Conservation (phyloP, 2,797 vertebrate species). For the Glyptemys insculpta region DNA sequence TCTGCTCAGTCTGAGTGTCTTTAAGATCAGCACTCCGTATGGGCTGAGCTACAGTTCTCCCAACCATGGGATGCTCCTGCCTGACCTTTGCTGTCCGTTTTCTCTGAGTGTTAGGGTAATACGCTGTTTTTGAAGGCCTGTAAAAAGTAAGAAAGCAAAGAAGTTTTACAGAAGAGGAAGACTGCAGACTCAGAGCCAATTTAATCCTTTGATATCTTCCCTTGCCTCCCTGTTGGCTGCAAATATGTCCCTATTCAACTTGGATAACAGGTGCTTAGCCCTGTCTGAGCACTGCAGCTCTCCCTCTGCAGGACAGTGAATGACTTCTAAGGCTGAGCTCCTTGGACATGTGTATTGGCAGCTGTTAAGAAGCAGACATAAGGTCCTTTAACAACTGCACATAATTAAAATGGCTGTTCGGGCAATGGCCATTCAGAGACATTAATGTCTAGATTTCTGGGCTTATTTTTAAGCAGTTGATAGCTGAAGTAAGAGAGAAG, state of each 20-base stretch:
- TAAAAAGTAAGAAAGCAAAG: background rate
- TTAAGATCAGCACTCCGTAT: background rate
- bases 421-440: background rate
- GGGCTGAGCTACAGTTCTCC: background rate
- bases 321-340: background rate
- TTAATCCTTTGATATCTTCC: background rate
- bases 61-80: accelerated
- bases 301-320: background rate
- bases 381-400: background rate
- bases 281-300: background rate
- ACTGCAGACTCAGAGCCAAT: background rate
- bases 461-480: background rate
- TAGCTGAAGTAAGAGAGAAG: background rate
- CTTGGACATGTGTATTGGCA: background rate
- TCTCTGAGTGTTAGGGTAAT: background rate
- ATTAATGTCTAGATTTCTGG: background rate
- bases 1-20: background rate
- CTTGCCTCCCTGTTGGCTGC: background rate
- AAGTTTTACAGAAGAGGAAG: background rate
- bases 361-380: conserved; percentile 2
- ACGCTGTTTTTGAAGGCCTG: accelerated
- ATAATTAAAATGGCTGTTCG: background rate
- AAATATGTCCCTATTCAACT: background rate
- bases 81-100: background rate
- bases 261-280: conserved; percentile 15